Base-by-base conservation (phyloP, 2,113 vertebrate genomes). In the Donacobius atricapilla region DNA sequence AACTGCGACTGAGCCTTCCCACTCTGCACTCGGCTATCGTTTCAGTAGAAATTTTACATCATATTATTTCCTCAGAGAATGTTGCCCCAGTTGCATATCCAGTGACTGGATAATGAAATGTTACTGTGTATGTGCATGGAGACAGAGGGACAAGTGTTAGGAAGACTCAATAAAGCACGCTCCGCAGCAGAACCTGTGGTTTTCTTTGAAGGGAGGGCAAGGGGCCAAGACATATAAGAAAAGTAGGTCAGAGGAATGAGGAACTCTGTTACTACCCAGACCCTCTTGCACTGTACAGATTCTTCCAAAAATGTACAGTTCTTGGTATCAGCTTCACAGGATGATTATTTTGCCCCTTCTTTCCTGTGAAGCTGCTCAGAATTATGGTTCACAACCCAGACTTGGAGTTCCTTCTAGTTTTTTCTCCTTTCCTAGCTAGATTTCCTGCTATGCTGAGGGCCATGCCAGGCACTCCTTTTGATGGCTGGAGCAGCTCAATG, bases 21-120 rank as follows among this genome's bases (percentile, higher is more conserved):
- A 47, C 24, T 89, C 73, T 48, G 58, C 44, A 37, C n/a, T 77
- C 56, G 40, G 47, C 12, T 2, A 75, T 82, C 5, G 16, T 87
- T 61, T 87, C 80, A 56, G 77, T 2, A 75, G 64, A 81, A 91
- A 71, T 76, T 95, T 78, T 68, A 82, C 83, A 61, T 79, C 70
- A 4, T 40, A 53, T 56, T 78, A 91, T 91, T 92, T 89, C 77
- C 87, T 95, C n/a, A 64, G 78, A 95, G 80, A 72, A 93, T 51
- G 69, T 84, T 91, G 68, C 35, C 86, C 89, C 69, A 87, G 3
- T 92, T 94, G 71, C 70, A 63, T 70, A 89, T 66, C 58, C 58
- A 73, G 64, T 54, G 75, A 79, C 81, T 71, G 73, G 50, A 39
- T 92, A 92, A 93, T 64, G 44, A 92, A 91, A 79, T 0, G 4